These are phyloP conservation scores for Cephus spinipes DNA, from an alignment of 2,888 invertebrate genomes.

Conservation along the genomic window DNA sequence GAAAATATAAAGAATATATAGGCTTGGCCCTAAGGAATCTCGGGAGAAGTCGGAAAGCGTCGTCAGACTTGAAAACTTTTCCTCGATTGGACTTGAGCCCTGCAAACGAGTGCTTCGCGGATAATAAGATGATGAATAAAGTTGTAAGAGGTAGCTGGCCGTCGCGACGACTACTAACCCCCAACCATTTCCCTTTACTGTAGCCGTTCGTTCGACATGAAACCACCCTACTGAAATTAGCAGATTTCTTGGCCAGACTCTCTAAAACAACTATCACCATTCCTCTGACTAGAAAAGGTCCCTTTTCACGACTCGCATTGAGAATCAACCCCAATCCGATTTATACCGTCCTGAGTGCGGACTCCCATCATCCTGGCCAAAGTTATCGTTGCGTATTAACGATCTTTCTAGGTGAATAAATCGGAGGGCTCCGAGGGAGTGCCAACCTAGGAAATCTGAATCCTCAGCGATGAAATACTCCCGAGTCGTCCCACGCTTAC, in stretches of 20 bases:
- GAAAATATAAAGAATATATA: background rate
- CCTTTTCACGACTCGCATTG: background rate
- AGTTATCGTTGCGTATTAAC: background rate
- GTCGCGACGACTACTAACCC: background rate
- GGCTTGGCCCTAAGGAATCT: background rate
- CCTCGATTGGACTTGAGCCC: constrained; percentile 30
- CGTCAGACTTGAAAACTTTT: background rate
- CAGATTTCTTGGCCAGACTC: background rate
- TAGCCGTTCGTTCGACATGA: background rate
- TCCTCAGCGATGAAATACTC: background rate
- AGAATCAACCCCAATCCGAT: background rate
- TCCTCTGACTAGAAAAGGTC: background rate
- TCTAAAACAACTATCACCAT: background rate
- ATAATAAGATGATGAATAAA: constrained; percentile 11
- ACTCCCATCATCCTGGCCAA: background rate
- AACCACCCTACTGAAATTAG: background rate
- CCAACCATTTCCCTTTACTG: background rate
- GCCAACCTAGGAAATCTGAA: background rate
- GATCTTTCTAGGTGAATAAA: background rate
- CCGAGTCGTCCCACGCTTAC: background rate
- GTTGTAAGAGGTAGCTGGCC: constrained; percentile 4
- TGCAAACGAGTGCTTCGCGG: constrained; percentile 26
- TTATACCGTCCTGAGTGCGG: background rate
- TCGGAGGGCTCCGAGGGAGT: too few relatives aligned
- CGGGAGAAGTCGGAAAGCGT: background rate